phyloP scores from a whole-genome alignment of 2,888 invertebrate species.

The Philaethria dido region DNA sequence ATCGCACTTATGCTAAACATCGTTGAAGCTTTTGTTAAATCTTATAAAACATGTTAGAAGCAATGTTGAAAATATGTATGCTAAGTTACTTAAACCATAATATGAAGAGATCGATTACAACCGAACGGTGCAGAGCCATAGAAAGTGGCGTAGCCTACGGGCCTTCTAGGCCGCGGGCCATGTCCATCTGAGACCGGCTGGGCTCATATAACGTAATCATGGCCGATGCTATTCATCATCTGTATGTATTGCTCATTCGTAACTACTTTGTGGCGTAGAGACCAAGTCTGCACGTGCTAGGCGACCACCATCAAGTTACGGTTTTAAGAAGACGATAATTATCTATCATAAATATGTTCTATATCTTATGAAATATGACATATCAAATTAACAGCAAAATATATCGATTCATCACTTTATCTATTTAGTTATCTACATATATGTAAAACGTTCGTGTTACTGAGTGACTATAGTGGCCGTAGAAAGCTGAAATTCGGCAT shows the following conservation, averaged over 20 bases:
- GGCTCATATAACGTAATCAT: conserved; percentile 27
- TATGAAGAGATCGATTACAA: conserved; percentile 50
- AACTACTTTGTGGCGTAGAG: conserved; percentile 5
- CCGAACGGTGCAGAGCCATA: conserved; percentile 49
- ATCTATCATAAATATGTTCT: conserved; percentile 19
- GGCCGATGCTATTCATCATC: conserved; percentile 30
- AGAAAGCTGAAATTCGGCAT: too few relatives aligned
- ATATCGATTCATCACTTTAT: conserved; percentile 5
- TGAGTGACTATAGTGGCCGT: too few relatives aligned
- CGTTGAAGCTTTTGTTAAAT: too few relatives aligned
- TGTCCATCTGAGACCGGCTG: conserved; percentile 42
- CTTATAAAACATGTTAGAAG: background rate
- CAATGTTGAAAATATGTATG: conserved; percentile 31
- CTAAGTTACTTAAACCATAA: conserved; percentile 48
- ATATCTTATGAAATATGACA: conserved; percentile 12
- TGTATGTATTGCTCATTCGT: conserved; percentile 12
- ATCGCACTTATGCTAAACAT: too few relatives aligned
- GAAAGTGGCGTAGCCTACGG: conserved; percentile 53
- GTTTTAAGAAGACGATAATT: conserved; percentile 17
- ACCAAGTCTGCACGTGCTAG: conserved; percentile 10
- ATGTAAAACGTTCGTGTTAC: too few relatives aligned
- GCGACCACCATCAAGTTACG: too few relatives aligned
- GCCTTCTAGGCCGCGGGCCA: conserved; percentile 47
- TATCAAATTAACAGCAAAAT: conserved; percentile 7
- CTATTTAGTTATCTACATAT: too few relatives aligned